phyloP scores from a whole-genome alignment of 2,113 vertebrate genomes.

The Ellobius talpinus region DNA sequence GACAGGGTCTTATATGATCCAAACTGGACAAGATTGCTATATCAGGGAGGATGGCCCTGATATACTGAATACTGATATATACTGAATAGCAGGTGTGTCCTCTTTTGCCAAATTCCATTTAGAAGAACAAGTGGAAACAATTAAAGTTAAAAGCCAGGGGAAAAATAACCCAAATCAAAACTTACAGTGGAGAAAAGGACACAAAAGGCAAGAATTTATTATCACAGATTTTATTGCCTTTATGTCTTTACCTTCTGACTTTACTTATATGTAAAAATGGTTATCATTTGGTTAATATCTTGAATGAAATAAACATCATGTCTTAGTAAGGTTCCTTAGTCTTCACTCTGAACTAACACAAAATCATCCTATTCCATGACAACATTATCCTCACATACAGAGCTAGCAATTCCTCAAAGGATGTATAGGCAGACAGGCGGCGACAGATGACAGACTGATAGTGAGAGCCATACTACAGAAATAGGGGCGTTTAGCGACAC shows the following conservation, averaged over 20 bases:
- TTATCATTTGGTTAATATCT: neutral
- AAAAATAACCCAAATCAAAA: neutral
- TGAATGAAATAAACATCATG: conserved; percentile 18
- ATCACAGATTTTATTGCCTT: neutral
- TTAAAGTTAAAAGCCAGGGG: neutral
- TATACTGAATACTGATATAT: too few species aligned
- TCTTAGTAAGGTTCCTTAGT: neutral
- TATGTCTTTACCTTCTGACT: neutral
- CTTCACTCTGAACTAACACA: neutral
- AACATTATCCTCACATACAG: neutral
- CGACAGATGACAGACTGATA: neutral
- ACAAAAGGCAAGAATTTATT: neutral
- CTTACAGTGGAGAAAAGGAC: neutral
- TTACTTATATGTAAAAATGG: neutral
- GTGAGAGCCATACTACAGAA: neutral
- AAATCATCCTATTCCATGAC: neutral
- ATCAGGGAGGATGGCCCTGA: neutral
- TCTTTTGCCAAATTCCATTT: neutral
- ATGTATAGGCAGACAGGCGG: neutral
- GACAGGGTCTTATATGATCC: neutral
- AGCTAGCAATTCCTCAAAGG: neutral
- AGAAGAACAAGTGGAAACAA: neutral
- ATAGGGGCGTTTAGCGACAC: neutral
- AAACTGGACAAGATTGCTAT: neutral
- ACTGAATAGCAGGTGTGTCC: neutral